A percentile compares a stretch with the other conserved stretches of the same genome.
phyloP scores from a whole-genome alignment of 2,888 invertebrate species.

The Eupithecia subumbrata region DNA sequence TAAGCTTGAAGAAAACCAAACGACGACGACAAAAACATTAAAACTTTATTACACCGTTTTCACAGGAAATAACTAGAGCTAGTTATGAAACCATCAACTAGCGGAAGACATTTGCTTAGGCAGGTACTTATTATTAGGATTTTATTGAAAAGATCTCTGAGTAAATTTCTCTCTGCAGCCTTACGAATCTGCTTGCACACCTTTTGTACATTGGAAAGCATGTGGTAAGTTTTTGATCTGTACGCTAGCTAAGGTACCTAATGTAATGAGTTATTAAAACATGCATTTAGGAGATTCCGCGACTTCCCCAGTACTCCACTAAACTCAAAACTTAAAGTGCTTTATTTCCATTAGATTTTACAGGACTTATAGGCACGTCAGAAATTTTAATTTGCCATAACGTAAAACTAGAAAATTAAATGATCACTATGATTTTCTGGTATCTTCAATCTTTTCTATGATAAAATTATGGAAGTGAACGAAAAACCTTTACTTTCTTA shows the following conservation, averaged over 20 bases:
- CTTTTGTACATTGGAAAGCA: not conserved
- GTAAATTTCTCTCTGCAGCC: not conserved
- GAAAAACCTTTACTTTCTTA: too few relatives aligned
- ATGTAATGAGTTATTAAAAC: too few relatives aligned
- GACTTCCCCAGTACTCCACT: not conserved
- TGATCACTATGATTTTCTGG: too few relatives aligned
- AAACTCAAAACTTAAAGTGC: not conserved
- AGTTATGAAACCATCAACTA: not conserved
- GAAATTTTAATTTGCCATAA: too few relatives aligned
- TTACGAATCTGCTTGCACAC: not conserved
- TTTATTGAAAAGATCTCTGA: not conserved
- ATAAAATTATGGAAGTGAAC: not conserved
- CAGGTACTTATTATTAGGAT: not conserved
- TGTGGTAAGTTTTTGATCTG: not conserved
- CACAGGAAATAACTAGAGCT: conserved; percentile 2
- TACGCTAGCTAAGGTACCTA: not conserved
- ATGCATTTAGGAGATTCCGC: not conserved
- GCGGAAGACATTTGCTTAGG: not conserved
- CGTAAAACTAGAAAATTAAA: too few relatives aligned
- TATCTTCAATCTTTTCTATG: not conserved
- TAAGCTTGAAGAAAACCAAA: not conserved
- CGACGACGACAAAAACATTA: not conserved
- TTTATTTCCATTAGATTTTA: not conserved
- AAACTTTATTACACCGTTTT: conserved; percentile 11
- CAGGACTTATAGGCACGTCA: not conserved